A percentile compares a stretch with the other conserved stretches of the same genome.
Evolutionary conservation across 92 coral and sea anemone genomes (phyloP).

Genomic region (Desmophyllum pertusum): DNA sequence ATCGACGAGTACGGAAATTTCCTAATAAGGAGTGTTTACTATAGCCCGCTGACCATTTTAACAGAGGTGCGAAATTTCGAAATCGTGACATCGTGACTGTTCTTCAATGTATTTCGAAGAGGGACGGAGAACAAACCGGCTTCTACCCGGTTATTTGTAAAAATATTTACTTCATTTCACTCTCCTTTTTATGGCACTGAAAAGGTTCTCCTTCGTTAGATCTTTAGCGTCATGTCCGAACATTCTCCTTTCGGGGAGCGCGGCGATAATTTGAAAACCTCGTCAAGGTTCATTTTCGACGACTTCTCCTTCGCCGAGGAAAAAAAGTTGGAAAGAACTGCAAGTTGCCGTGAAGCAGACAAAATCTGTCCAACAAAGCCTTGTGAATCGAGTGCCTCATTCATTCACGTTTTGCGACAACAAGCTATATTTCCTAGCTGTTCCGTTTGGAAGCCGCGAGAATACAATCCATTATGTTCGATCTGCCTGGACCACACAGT

Average conservation of each 20-base stretch:
- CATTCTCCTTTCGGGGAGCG: slow-evolving; percentile 30
- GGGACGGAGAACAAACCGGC: slow-evolving; percentile 17
- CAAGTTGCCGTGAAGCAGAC: slow-evolving; percentile 90
- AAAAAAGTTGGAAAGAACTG: slow-evolving; percentile 84
- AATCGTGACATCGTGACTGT: slow-evolving; percentile 37
- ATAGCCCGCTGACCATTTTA: slow-evolving; percentile 53
- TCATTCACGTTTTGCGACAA: slow-evolving; percentile 90
- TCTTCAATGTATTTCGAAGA: slow-evolving; percentile 15
- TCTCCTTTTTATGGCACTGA: slow-evolving; percentile 34
- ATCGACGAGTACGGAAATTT: slow-evolving; percentile 28
- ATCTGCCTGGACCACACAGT: slow-evolving; percentile 52
- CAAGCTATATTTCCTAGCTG: slow-evolving; percentile 89
- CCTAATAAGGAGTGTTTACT: slow-evolving; percentile 46
- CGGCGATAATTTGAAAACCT: slow-evolving; percentile 36
- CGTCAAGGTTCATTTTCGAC: slow-evolving; percentile 43
- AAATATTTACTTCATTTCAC: slow-evolving; percentile 1
- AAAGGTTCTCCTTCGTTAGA: slow-evolving; percentile 14
- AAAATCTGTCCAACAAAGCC: slow-evolving; percentile 73
- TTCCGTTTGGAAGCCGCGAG: slow-evolving; percentile 92
- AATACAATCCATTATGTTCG: slow-evolving; percentile 94
- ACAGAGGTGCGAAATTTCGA: slow-evolving; percentile 44
- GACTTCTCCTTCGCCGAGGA: too few species aligned
- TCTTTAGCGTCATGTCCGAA: slow-evolving; percentile 42
- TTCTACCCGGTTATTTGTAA: background rate
- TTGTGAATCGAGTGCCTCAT: slow-evolving; percentile 90